Percentiles rank a stretch among this genome's conserved stretches.
These are phyloP conservation scores for Neodon shergylaensis DNA, from an alignment of 2,113 vertebrate species.

Conservation along the genomic window DNA sequence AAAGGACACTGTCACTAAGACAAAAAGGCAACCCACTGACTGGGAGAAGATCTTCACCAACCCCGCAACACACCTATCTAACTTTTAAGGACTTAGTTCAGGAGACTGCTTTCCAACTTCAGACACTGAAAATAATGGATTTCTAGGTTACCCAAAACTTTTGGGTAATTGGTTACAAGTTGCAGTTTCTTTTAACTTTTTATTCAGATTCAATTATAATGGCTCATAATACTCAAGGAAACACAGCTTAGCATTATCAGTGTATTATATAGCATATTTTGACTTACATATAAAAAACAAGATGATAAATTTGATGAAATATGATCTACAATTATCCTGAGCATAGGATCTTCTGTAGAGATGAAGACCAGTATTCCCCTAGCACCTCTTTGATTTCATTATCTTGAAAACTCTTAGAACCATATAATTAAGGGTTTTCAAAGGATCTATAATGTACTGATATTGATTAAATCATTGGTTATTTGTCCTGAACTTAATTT, in stretches of 20 bases:
- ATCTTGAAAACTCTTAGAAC: too few relatives aligned
- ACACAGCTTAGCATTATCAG: neutral
- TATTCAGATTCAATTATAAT: neutral
- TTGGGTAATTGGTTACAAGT: neutral
- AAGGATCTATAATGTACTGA: neutral
- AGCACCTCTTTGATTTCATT: neutral
- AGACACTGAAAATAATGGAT: neutral
- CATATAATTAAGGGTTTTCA: neutral
- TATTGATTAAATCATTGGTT: neutral
- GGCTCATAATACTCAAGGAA: neutral
- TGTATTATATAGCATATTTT: neutral
- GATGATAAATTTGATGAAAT: neutral
- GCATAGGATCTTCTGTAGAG: neutral
- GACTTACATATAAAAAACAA: neutral
- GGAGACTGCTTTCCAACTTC: neutral
- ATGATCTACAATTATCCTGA: neutral
- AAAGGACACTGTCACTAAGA: too few relatives aligned
- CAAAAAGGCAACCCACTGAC: too few relatives aligned
- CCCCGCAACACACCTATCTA: neutral
- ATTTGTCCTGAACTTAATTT: neutral
- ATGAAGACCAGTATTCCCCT: neutral
- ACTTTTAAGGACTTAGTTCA: neutral
- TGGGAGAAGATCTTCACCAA: too few relatives aligned
- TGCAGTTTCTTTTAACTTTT: neutral
- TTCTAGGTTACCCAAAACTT: neutral